Base-by-base conservation (phyloP, 2,888 invertebrate genomes). In the Drosophila histrio region DNA sequence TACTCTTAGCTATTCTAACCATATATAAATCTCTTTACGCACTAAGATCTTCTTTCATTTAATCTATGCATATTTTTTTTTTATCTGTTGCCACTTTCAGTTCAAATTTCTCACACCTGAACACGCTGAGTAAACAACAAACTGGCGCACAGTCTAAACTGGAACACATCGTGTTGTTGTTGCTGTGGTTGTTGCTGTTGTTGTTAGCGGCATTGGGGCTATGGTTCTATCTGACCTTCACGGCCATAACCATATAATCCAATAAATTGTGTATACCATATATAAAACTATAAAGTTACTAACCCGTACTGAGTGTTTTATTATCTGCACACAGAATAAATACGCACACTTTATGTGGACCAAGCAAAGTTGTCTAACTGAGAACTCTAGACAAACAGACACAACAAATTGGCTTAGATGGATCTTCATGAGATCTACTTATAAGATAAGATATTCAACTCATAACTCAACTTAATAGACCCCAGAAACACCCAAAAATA, bases 211-310 rank as follows among this genome's bases (percentile, higher is more conserved):
- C 49, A 46, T 59, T 66, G 68, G 41, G 22, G 58, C 32, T 50
- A 24, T 28, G 56, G 38, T 43, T 71, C 62, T 62, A 57, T 65
- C 66, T 84, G 84, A 85, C 87, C 84, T 85, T 85, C 87, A 87
- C 63, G 82, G 76, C 65, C 87, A 87, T 80, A 83, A 72, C 71
- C 81, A 83, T 86, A 83, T 87, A 84, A 82, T 79, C 82, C 79
- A 84, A 87, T 84, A 84, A 84, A 84, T 84, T 65, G 61, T 79
- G 66, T 77, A 77, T 69, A 85, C 72, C 72, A 86, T 83, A 73
- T 78, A 83, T 80, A 82, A 85, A 79, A 79, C 79, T 85, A 85
- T 79, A 81, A 78, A 81, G 62, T 41, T 61, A 70, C 70, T 78
- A 76, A 54, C 36, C 60, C 61, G 50, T 58, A 72, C 78, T 72